phyloP scores from a whole-genome alignment of 2,113 vertebrate species.

The Origma solitaria region DNA sequence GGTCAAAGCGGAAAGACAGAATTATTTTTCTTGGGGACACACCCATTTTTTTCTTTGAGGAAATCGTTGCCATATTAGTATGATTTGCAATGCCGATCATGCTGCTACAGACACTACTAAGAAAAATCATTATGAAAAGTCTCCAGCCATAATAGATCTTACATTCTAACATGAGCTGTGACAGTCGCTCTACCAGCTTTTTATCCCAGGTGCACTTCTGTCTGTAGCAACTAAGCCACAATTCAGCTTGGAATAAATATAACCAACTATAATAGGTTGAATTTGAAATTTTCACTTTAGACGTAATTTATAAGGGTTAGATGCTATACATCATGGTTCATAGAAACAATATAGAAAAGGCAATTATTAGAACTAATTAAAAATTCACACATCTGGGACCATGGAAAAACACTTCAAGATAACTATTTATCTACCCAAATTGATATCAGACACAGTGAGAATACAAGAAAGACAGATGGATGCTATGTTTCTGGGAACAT shows the following conservation, averaged over 20 bases:
- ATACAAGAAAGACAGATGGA: background rate
- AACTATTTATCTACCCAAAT: background rate
- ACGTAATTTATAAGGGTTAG: background rate
- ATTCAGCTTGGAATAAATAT: background rate
- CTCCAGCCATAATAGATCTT: background rate
- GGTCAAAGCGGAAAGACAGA: background rate
- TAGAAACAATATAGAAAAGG: constrained; percentile 6
- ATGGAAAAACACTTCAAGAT: background rate
- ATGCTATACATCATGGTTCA: background rate
- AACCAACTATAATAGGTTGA: background rate
- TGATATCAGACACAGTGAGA: background rate
- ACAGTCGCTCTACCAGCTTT: background rate
- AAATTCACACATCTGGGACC: constrained; percentile 2
- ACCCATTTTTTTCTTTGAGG: background rate
- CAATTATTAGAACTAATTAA: background rate
- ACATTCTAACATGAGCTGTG: background rate
- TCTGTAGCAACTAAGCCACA: background rate
- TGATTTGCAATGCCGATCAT: background rate
- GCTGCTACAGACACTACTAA: background rate
- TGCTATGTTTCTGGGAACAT: background rate
- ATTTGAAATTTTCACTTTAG: background rate
- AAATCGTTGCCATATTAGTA: background rate
- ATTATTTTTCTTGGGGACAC: background rate
- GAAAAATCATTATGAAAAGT: background rate
- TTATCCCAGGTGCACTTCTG: background rate